phyloP scores from a whole-genome alignment of 1,140 invertebrate species.

The Coelopa frigida region DNA sequence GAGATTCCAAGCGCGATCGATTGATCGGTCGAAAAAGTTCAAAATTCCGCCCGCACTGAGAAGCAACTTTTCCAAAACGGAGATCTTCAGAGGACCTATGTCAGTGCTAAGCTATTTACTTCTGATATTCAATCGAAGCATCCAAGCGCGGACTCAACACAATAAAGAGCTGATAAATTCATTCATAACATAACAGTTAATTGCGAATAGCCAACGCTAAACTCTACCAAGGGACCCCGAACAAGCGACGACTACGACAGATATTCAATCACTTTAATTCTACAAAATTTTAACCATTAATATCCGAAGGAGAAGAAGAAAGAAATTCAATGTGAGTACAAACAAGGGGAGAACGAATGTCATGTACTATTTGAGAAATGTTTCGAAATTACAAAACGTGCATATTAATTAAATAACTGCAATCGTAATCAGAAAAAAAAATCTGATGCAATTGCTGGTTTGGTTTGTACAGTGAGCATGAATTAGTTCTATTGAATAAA shows the following conservation, averaged over 20 bases:
- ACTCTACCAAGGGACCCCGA: not conserved
- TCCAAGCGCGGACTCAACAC: conserved; percentile 28
- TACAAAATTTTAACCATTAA: conserved; percentile 10
- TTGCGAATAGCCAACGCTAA: not conserved
- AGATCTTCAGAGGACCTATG: conserved; percentile 36
- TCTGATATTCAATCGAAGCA: conserved; percentile 39
- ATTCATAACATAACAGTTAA: conserved; percentile 16
- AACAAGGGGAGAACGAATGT: too few relatives aligned
- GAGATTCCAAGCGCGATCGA: too few relatives aligned
- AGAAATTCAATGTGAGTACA: conserved; percentile 16
- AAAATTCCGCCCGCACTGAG: conserved; percentile 36
- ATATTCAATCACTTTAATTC: not conserved
- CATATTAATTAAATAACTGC: too few relatives aligned
- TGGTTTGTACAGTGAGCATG: too few relatives aligned
- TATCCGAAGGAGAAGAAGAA: conserved; percentile 14
- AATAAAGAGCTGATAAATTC: conserved; percentile 42
- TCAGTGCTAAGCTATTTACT: conserved; percentile 38
- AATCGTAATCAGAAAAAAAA: too few relatives aligned
- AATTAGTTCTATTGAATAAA: too few relatives aligned
- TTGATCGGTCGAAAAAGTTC: too few relatives aligned
- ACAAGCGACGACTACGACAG: not conserved
- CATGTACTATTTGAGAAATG: too few relatives aligned
- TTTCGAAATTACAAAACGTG: too few relatives aligned
- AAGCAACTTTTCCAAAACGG: conserved; percentile 35
- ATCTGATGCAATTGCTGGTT: too few relatives aligned